phyloP scores from a whole-genome alignment of 2,113 vertebrate genomes.

The Microcebus ravelobensis region DNA sequence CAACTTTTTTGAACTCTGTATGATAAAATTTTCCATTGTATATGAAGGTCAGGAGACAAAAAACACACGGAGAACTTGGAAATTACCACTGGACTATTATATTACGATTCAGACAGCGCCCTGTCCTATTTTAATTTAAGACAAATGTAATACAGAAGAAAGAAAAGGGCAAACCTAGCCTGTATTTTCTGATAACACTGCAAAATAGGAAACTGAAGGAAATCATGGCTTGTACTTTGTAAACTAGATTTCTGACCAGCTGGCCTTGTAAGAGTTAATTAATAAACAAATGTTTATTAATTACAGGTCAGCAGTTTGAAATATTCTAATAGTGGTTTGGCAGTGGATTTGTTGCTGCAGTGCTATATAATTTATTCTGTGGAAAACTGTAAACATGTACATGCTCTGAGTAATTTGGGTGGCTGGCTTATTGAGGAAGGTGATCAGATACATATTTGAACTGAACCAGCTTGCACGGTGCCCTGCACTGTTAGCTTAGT shows the following conservation, averaged over 20 bases:
- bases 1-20: background rate
- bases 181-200: conserved; percentile 48
- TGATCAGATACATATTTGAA: background rate
- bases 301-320: background rate
- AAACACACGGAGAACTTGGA: conserved; percentile 41
- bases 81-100: conserved; percentile 25
- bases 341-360: background rate
- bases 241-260: background rate
- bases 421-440: background rate
- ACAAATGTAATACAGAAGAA: background rate
- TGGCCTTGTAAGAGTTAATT: background rate
- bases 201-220: background rate
- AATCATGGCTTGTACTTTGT: background rate
- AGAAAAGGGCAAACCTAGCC: conserved; percentile 46
- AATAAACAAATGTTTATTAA: no score
- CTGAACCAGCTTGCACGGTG: background rate
- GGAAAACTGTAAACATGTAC: background rate
- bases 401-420: background rate
- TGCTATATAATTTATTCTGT: background rate
- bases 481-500: background rate
- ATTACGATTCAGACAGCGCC: background rate
- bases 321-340: background rate
- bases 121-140: conserved; percentile 43
- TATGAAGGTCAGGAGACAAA: conserved; percentile 69
- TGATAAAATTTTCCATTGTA: conserved; percentile 68